Evolutionary conservation across 2,888 invertebrate species (phyloP).

Genomic region (Brachyopa scutellaris): DNA sequence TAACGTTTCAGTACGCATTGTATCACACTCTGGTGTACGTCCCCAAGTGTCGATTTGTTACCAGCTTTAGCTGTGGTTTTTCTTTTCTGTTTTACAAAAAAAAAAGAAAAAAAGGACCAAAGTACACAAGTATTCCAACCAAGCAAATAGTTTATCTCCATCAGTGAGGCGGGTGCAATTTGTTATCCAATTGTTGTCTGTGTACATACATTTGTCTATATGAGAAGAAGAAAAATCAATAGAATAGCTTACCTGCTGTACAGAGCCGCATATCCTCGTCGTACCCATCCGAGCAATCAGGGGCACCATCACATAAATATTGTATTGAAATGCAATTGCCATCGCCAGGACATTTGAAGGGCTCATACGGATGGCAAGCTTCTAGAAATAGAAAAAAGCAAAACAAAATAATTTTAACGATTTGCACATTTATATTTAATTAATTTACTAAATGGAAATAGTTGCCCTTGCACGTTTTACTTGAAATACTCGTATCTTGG

Average conservation of each 20-base stretch:
- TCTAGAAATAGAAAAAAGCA: conserved; percentile 82
- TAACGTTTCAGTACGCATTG: conserved; percentile 4
- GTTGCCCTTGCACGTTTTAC: background rate
- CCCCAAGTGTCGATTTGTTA: conserved; percentile 46
- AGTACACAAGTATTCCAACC: no score
- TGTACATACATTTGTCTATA: background rate
- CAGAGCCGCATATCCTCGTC: conserved; percentile 97
- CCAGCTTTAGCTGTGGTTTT: conserved; percentile 34
- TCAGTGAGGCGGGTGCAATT: conserved; percentile 20
- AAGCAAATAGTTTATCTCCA: conserved; percentile 27
- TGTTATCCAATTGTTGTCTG: conserved; percentile 46
- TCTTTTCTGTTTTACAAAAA: no score
- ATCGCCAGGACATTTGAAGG: conserved; percentile 97
- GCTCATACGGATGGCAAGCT: conserved; percentile 96
- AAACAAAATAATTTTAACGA: conserved; percentile 12
- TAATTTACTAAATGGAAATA: conserved; percentile 22
- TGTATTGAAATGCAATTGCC: conserved; percentile 98
- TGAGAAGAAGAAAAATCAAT: conserved; percentile 38
- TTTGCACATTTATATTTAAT: conserved; percentile 19
- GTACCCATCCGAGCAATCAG: conserved; percentile 97
- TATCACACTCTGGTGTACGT: background rate
- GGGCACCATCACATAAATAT: conserved; percentile 96
- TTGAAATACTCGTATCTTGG: no score
- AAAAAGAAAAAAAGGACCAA: no score
- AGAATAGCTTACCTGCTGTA: conserved; percentile 89